A percentile compares a stretch with the other conserved stretches of the same genome.
Evolutionary conservation across 2,888 invertebrate genomes (phyloP).

Genomic region (Cabera pusaria): DNA sequence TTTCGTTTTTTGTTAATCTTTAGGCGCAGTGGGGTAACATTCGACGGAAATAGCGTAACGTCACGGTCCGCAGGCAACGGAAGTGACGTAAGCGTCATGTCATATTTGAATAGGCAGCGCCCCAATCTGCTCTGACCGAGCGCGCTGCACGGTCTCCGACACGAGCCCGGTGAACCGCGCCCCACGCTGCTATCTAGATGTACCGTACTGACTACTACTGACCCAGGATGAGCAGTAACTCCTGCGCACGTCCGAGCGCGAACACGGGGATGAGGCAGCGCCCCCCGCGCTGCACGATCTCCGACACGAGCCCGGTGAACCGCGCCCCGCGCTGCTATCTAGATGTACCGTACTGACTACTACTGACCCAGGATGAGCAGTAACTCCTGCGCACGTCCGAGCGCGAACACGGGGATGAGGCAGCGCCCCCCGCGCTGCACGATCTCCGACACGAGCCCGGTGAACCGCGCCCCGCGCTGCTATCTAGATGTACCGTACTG

Average conservation of each 20-base stretch:
- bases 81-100: too few relatives aligned
- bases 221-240: constrained; percentile 94
- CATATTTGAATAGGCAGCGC: constrained; percentile 97
- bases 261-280: constrained; percentile 99
- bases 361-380: constrained; percentile 92
- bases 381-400: constrained; percentile 98
- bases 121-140: too few relatives aligned
- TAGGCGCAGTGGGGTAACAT: too few relatives aligned
- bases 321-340: constrained; percentile 97
- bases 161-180: constrained; percentile 95
- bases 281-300: constrained; percentile 98
- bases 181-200: constrained; percentile 98
- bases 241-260: constrained; percentile 98
- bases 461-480: constrained; percentile 97
- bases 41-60: too few relatives aligned
- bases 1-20: too few relatives aligned
- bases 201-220: too few relatives aligned
- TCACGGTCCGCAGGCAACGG: too few relatives aligned
- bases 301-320: constrained; percentile 95
- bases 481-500: too few relatives aligned
- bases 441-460: constrained; percentile 95
- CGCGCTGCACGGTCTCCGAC: constrained; percentile 97
- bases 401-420: constrained; percentile 98
- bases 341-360: too few relatives aligned
- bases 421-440: constrained; percentile 98